These are phyloP conservation scores for Unio pictorum DNA, from an alignment of 2,888 invertebrate genomes.

Conservation along the genomic window DNA sequence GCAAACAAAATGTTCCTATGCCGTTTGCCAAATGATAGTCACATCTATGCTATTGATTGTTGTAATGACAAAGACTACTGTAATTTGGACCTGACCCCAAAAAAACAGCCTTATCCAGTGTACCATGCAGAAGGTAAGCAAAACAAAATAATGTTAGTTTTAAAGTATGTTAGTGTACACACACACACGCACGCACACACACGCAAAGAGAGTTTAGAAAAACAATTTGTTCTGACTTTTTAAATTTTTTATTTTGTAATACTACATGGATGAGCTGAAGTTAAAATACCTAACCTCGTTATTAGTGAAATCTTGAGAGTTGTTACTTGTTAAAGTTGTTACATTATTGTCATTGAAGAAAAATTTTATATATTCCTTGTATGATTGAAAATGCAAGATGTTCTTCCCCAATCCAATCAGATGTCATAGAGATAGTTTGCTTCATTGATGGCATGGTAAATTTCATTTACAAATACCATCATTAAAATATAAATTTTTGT, in stretches of 20 bases:
- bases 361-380: no score
- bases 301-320: no score
- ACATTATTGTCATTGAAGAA: no score
- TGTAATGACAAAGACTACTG: constrained; percentile 48
- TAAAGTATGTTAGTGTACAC: neutral
- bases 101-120: constrained; percentile 11
- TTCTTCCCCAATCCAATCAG: no score
- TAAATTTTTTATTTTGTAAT: no score
- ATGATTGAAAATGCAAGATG: no score
- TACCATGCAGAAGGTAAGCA: constrained; percentile 7
- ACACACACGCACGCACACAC: no score
- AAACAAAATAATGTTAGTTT: neutral
- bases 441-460: neutral
- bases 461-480: neutral
- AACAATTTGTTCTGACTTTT: no score
- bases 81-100: constrained; percentile 39
- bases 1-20: constrained; percentile 11
- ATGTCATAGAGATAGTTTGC: neutral
- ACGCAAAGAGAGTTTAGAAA: no score
- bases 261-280: no score
- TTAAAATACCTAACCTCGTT: no score
- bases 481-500: constrained; percentile 1
- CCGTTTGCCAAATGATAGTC: constrained; percentile 15
- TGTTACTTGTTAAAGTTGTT: no score
- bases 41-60: constrained; percentile 41